phyloP scores from a whole-genome alignment of 2,797 vertebrate species.

The Thunnus albacares region DNA sequence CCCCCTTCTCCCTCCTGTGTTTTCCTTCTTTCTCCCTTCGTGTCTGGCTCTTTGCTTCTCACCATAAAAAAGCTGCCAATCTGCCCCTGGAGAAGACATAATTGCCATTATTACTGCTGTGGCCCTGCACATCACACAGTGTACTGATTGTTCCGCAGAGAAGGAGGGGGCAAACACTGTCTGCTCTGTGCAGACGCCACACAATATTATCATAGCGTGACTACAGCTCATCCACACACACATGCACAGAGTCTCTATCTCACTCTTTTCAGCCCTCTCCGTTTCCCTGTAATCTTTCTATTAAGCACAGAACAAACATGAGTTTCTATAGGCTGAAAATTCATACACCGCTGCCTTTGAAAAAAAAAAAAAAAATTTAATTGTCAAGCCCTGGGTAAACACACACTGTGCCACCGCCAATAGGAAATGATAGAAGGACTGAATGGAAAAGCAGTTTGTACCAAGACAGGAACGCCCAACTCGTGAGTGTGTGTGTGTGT shows the following conservation, averaged over 20 bases:
- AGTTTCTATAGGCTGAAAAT: slow-evolving; percentile 67
- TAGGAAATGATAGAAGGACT: slow-evolving; percentile 66
- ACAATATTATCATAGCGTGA: slow-evolving; percentile 81
- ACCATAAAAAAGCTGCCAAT: slow-evolving; percentile 67
- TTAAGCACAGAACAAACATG: slow-evolving; percentile 74
- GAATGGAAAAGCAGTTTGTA: slow-evolving; percentile 77
- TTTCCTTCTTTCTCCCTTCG: slow-evolving; percentile 27
- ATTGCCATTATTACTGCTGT: slow-evolving; percentile 79
- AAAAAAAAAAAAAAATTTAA: slow-evolving; percentile 44
- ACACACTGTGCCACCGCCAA: slow-evolving; percentile 55
- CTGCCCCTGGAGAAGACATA: slow-evolving; percentile 68
- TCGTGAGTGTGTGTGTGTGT: slow-evolving; percentile 19
- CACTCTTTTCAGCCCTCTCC: slow-evolving; percentile 41
- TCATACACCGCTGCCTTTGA: slow-evolving; percentile 56
- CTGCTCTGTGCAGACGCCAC: slow-evolving; percentile 75
- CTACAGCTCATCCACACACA: slow-evolving; percentile 65
- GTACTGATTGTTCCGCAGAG: slow-evolving; percentile 74
- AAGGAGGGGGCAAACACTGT: slow-evolving; percentile 69
- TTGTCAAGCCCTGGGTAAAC: slow-evolving; percentile 76
- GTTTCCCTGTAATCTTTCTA: slow-evolving; percentile 65
- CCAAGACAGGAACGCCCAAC: slow-evolving; percentile 69
- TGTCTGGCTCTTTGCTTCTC: slow-evolving; percentile 59
- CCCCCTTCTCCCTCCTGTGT: slow-evolving; percentile 4
- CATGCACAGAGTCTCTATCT: slow-evolving; percentile 45
- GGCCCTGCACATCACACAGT: slow-evolving; percentile 73